Evolutionary conservation across 2,888 invertebrate genomes (phyloP).

Genomic region (Apotomis betuletana): DNA sequence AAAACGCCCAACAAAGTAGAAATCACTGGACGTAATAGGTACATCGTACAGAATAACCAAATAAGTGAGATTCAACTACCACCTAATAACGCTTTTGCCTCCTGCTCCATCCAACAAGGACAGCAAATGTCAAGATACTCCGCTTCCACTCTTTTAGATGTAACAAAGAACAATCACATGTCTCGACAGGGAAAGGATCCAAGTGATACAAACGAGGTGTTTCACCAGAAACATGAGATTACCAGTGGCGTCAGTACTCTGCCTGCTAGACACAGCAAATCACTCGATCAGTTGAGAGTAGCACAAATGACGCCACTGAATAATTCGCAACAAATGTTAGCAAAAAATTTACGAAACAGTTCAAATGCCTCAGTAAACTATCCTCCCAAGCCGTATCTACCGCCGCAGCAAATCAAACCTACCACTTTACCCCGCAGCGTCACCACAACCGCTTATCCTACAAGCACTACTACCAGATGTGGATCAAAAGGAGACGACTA

Average conservation of each 20-base stretch:
- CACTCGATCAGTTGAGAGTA: slow-evolving; percentile 89
- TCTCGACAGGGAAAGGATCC: slow-evolving; percentile 65
- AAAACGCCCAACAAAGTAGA: slow-evolving; percentile 76
- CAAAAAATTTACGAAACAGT: slow-evolving; percentile 68
- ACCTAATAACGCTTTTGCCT: slow-evolving; percentile 71
- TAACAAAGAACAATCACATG: slow-evolving; percentile 63
- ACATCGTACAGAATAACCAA: slow-evolving; percentile 81
- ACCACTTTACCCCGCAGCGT: slow-evolving; percentile 80
- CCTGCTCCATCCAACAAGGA: slow-evolving; percentile 75
- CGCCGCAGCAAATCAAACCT: slow-evolving; percentile 74
- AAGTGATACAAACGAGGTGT: slow-evolving; percentile 62
- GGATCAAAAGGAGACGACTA: slow-evolving; percentile 80
- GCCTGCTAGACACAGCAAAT: slow-evolving; percentile 91
- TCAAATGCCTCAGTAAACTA: slow-evolving; percentile 77
- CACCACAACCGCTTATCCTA: slow-evolving; percentile 75
- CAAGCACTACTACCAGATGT: slow-evolving; percentile 74
- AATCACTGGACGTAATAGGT: slow-evolving; percentile 78
- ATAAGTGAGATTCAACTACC: slow-evolving; percentile 81
- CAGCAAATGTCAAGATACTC: slow-evolving; percentile 84
- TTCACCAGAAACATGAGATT: slow-evolving; percentile 72
- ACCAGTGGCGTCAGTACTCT: slow-evolving; percentile 81
- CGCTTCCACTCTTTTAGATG: slow-evolving; percentile 82
- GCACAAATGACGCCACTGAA: slow-evolving; percentile 72
- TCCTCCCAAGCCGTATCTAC: slow-evolving; percentile 73
- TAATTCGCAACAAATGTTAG: slow-evolving; percentile 60